Evolutionary conservation across 2,797 vertebrate species (phyloP).

Genomic region (Lutjanus argentimaculatus): DNA sequence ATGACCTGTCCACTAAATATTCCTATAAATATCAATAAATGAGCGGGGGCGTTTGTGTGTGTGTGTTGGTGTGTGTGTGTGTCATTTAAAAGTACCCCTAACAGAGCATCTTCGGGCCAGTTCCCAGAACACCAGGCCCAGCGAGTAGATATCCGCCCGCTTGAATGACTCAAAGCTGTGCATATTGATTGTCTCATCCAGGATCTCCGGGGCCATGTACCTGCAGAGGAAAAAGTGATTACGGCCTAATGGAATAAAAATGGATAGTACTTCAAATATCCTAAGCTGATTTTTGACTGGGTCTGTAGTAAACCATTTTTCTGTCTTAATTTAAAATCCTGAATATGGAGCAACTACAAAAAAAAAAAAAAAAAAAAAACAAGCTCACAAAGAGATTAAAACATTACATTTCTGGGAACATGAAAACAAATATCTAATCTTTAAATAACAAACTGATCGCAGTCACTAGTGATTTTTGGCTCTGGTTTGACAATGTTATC

Average conservation of each 20-base stretch:
- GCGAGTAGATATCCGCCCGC: constrained; percentile 94
- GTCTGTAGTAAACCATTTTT: not conserved
- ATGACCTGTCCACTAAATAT: not conserved
- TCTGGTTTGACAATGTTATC: not conserved
- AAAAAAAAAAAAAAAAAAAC: constrained; percentile 6
- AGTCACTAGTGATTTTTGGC: not conserved
- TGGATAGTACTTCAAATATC: constrained; percentile 8
- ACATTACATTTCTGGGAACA: not conserved
- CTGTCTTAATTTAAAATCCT: not conserved
- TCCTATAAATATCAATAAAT: not conserved
- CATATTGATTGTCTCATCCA: constrained; percentile 94
- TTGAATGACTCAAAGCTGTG: constrained; percentile 97
- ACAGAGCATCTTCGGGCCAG: constrained; percentile 93
- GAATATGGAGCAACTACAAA: constrained; percentile 1
- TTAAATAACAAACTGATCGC: constrained; percentile 13
- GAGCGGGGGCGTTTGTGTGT: not conserved
- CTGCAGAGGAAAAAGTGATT: constrained; percentile 84
- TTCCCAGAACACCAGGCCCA: constrained; percentile 98
- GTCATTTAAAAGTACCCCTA: constrained; percentile 87
- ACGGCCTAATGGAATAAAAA: constrained; percentile 59
- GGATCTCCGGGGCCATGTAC: constrained; percentile 99
- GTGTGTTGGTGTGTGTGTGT: not conserved
- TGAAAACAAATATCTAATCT: not conserved
- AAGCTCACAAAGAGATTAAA: not conserved
- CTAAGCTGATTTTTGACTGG: not conserved